A percentile compares a stretch with the other conserved stretches of the same genome.
These are phyloP conservation scores for Diorhabda elongata DNA, from an alignment of 1,140 invertebrate genomes.

Conservation along the genomic window DNA sequence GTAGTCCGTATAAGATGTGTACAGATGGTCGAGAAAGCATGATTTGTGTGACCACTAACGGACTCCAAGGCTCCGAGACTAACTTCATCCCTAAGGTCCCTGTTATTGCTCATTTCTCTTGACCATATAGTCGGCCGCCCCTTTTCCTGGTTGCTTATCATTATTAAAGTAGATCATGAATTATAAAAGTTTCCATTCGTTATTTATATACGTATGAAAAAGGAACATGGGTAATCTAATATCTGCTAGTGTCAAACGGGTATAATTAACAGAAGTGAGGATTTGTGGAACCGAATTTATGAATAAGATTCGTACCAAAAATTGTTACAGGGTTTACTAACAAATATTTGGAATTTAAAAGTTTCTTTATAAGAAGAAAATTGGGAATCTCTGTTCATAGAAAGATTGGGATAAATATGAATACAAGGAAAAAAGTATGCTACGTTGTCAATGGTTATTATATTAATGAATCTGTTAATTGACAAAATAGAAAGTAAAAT, in stretches of 20 bases:
- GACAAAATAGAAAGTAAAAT: too few relatives aligned
- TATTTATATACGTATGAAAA: not conserved
- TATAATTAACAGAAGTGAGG: not conserved
- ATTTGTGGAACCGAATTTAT: too few relatives aligned
- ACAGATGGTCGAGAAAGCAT: constrained; percentile 39
- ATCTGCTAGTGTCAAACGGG: not conserved
- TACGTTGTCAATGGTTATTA: too few relatives aligned
- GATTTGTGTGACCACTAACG: constrained; percentile 43
- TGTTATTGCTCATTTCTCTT: constrained; percentile 21
- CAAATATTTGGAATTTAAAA: too few relatives aligned
- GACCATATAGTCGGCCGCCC: constrained; percentile 14
- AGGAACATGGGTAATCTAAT: not conserved
- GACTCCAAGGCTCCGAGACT: constrained; percentile 25
- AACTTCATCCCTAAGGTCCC: constrained; percentile 20
- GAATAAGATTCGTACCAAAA: too few relatives aligned
- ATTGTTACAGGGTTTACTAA: too few relatives aligned
- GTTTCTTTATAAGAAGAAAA: too few relatives aligned
- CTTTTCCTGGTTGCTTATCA: constrained; percentile 23
- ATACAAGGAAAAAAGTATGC: too few relatives aligned
- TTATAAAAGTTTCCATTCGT: constrained; percentile 7
- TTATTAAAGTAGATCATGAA: constrained; percentile 31
- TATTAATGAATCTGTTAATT: too few relatives aligned
- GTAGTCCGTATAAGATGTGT: constrained; percentile 39
- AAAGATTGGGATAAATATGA: too few relatives aligned
- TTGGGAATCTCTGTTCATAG: too few relatives aligned